Percentiles rank a stretch among this genome's conserved stretches.
phyloP scores from a whole-genome alignment of 2,797 vertebrate species.

The Eulemur mongoz region DNA sequence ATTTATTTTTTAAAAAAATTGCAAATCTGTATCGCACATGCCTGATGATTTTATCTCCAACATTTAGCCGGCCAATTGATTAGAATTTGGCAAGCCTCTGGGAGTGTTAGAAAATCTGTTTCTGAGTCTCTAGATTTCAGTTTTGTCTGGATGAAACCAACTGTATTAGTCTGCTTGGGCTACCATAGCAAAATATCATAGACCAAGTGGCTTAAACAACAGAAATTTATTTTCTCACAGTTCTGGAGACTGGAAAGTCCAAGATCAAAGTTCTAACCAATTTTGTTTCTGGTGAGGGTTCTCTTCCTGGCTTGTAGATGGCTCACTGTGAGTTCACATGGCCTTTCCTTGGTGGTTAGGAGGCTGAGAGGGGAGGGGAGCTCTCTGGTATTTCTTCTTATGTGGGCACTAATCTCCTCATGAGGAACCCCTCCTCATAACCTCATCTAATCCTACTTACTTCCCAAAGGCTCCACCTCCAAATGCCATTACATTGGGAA shows the following conservation, averaged over 20 bases:
- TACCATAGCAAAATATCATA: not conserved
- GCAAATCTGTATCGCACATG: constrained; percentile 9
- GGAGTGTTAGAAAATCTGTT: constrained; percentile 28
- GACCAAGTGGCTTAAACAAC: not conserved
- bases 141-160: not conserved
- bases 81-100: constrained; percentile 42
- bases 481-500: not conserved
- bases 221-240: not conserved
- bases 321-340: not conserved
- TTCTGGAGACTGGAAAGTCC: not conserved
- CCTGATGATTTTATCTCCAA: constrained; percentile 44
- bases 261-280: not conserved
- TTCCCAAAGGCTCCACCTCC: not conserved
- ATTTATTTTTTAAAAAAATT: constrained; percentile 45
- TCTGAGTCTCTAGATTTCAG: not conserved
- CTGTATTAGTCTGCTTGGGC: not conserved
- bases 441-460: too few relatives aligned
- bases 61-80: not conserved
- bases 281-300: not conserved
- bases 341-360: not conserved
- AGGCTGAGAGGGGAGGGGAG: rapidly evolving
- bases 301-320: not conserved
- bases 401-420: not conserved
- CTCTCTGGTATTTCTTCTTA: not conserved
- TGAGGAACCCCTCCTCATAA: not conserved